Evolutionary conservation across 2,797 vertebrate species (phyloP), one percentile per base, ranked within the genome.

Genomic region (Characodon lateralis): DNA sequence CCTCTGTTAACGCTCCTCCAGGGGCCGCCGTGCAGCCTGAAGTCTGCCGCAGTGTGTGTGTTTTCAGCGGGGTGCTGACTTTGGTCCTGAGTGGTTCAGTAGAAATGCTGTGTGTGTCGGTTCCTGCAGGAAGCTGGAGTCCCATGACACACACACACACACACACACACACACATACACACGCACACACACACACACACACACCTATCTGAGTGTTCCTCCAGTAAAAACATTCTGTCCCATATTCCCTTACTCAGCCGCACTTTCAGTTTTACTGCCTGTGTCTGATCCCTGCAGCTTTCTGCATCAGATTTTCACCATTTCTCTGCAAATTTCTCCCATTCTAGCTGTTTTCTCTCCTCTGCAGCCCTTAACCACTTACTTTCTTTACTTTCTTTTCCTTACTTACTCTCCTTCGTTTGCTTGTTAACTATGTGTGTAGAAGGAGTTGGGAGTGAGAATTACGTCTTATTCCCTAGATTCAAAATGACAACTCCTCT

Each of bases 21-120:
- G 93, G 92, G 93, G 89, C 78, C 73, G 31, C 78, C 69, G 3
- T 50, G 46, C 41, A 55, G 78, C 84, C 79, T 58, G 73, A 53
- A 58, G 59, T 80, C 41, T 76, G 74, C 74, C 59, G 76, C 68
- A 41, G 59, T 72, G 76, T 78, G 83, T 50, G 86, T 65, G 63
- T 24, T 43, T 90, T 83, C 70, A 81, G 78, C 89, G 90, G 94
- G 94, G 92, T 94, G 95, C 95, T 95, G 95, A 96, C 94, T 94
- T 92, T 89, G 92, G 94, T 95, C 95, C 95, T 95, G 94, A 91
- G 93, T 95, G 95, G 93, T 92, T 95, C 87, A 72, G 80, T 75
- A 94, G 92, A 96, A 95, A 87, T 95, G 95, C 94, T 95, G 95
- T 88, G 92, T 95, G 89, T 95, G 93, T 95, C 93, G 93, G 92